Conservation (phyloP, 2,113 vertebrate species). For the Heterotilapia buettikoferi region DNA sequence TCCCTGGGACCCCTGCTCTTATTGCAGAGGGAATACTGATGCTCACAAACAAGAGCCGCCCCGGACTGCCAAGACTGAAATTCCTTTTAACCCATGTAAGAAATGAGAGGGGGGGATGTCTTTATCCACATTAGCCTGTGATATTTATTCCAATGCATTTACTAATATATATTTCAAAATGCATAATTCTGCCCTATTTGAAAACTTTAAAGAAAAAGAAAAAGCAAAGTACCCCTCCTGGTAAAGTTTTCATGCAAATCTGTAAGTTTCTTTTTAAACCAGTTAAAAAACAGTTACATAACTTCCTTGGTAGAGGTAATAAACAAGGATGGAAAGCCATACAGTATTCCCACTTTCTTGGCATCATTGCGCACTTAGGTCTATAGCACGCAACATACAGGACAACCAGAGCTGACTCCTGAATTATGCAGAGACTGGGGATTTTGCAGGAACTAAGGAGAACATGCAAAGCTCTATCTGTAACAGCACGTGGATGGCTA, state of each 20-base stretch:
- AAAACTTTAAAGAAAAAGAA: neutral
- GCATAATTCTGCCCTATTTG: neutral
- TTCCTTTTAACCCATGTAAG: neutral
- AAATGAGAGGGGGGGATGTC: neutral
- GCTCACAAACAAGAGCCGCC: neutral
- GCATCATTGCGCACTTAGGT: neutral
- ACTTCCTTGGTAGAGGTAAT: neutral
- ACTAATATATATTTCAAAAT: neutral
- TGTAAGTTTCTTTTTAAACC: neutral
- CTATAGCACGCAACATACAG: neutral
- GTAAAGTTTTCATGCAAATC: neutral
- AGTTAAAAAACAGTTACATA: neutral
- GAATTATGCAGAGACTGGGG: constrained; percentile 28
- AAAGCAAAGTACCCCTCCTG: neutral
- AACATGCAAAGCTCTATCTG: constrained; percentile 7
- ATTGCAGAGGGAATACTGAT: constrained; percentile 13
- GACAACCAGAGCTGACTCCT: neutral
- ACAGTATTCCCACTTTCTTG: neutral
- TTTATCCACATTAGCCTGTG: neutral
- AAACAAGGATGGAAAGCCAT: neutral
- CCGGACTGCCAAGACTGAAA: neutral
- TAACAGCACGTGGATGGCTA: constrained; percentile 1
- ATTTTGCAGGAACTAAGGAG: neutral
- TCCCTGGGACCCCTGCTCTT: neutral
- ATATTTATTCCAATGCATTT: neutral